Evolutionary conservation across 2,888 invertebrate species (phyloP).

Genomic region (Sphaerophoria rueppellii): DNA sequence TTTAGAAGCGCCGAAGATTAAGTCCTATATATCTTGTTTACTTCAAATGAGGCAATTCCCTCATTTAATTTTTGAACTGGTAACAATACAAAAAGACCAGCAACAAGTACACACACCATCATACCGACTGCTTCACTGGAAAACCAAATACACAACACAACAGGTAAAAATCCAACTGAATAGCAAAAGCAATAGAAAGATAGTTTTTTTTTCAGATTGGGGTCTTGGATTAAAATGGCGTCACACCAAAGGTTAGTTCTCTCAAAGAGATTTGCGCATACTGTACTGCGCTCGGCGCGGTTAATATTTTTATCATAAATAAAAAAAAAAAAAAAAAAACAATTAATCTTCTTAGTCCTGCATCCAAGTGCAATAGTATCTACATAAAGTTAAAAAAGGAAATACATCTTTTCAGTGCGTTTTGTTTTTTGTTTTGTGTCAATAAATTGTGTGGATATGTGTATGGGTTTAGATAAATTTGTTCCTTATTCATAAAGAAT

Average conservation of each 20-base stretch:
- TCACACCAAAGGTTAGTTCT: constrained; percentile 79
- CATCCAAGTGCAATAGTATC: constrained; percentile 29
- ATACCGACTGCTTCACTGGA: constrained; percentile 47
- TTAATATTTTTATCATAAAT: constrained; percentile 37
- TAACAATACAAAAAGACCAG: neutral
- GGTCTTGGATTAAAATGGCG: constrained; percentile 80
- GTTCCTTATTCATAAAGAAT: too few species aligned
- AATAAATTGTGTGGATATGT: too few species aligned
- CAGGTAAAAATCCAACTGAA: constrained; percentile 59
- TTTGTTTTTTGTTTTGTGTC: neutral
- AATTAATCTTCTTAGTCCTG: neutral
- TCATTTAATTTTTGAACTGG: too few species aligned
- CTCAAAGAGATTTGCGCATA: constrained; percentile 80
- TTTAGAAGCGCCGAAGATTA: too few species aligned
- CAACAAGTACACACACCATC: constrained; percentile 10
- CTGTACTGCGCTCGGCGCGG: constrained; percentile 79
- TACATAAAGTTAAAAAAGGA: constrained; percentile 45
- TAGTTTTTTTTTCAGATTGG: constrained; percentile 33
- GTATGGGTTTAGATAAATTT: too few species aligned
- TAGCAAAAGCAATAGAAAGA: constrained; percentile 19
- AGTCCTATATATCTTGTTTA: too few species aligned
- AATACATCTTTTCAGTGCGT: constrained; percentile 48
- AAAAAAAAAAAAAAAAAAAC: constrained; percentile 16
- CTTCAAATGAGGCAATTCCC: too few species aligned
- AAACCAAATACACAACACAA: constrained; percentile 61